Percentiles rank a stretch among this genome's conserved stretches.
phyloP scores from a whole-genome alignment of 2,113 vertebrate species.

The Pseudopodoces humilis region DNA sequence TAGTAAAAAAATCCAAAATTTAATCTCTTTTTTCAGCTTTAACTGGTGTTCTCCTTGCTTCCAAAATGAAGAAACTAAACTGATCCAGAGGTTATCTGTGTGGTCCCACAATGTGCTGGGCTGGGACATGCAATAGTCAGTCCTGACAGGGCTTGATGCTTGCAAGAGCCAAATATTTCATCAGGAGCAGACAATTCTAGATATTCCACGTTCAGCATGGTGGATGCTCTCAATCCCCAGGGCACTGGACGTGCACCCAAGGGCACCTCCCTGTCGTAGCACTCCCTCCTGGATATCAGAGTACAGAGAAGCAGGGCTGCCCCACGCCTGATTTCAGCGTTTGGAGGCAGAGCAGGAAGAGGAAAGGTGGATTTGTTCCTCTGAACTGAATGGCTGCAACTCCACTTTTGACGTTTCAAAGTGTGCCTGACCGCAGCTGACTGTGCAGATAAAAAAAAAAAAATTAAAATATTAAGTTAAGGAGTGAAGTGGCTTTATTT shows the following conservation, averaged over 20 bases:
- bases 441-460: rapidly evolving
- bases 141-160: not conserved
- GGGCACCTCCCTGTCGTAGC: rapidly evolving
- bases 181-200: not conserved
- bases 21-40: not conserved
- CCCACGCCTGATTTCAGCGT: not conserved
- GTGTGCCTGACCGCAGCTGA: rapidly evolving
- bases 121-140: not conserved
- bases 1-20: not conserved
- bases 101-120: not conserved
- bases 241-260: rapidly evolving
- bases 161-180: not conserved
- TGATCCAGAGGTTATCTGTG: not conserved
- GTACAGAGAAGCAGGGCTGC: not conserved
- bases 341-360: not conserved
- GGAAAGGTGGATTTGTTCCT: not conserved
- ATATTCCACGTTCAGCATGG: rapidly evolving
- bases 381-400: not conserved
- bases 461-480: not conserved
- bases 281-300: not conserved
- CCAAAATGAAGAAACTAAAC: not conserved
- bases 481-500: not conserved
- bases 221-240: not conserved
- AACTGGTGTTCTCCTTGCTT: not conserved
- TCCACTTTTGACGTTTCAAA: not conserved